A percentile compares a stretch with the other conserved stretches of the same genome.
Conservation (phyloP, 2,797 vertebrate genomes). For the Chromobotia macracanthus region DNA sequence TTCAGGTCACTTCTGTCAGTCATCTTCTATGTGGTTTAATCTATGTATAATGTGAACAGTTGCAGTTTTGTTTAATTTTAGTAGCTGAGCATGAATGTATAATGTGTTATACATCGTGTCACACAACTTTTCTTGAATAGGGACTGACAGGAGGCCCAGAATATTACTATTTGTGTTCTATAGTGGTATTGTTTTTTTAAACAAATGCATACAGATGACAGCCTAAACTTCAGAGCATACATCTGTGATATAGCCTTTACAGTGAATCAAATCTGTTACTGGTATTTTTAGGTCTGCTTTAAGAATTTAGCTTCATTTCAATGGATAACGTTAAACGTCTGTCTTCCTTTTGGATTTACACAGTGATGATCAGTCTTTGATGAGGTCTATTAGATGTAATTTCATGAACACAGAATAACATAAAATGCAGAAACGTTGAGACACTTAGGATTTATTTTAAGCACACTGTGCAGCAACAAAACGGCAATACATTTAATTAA, state of each 20-base stretch:
- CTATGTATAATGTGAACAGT: conserved; percentile 16
- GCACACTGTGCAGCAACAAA: background rate
- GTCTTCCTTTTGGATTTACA: background rate
- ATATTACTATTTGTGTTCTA: background rate
- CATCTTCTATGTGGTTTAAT: conserved; percentile 69
- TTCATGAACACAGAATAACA: background rate
- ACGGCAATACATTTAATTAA: background rate
- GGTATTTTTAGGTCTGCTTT: background rate
- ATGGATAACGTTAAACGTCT: background rate
- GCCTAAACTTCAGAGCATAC: background rate
- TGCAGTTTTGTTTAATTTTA: conserved; percentile 5
- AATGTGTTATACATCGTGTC: background rate
- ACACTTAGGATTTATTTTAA: background rate
- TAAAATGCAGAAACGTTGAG: background rate
- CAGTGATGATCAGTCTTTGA: background rate
- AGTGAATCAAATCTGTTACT: background rate
- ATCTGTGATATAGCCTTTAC: background rate
- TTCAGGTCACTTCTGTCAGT: conserved; percentile 87
- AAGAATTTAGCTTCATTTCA: background rate
- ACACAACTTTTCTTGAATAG: background rate
- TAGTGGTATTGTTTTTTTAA: background rate
- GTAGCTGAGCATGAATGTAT: background rate
- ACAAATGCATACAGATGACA: background rate
- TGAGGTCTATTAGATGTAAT: background rate
- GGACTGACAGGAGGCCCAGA: background rate